phyloP scores from a whole-genome alignment of 2,888 invertebrate genomes.

The Vesta saturnalis region DNA sequence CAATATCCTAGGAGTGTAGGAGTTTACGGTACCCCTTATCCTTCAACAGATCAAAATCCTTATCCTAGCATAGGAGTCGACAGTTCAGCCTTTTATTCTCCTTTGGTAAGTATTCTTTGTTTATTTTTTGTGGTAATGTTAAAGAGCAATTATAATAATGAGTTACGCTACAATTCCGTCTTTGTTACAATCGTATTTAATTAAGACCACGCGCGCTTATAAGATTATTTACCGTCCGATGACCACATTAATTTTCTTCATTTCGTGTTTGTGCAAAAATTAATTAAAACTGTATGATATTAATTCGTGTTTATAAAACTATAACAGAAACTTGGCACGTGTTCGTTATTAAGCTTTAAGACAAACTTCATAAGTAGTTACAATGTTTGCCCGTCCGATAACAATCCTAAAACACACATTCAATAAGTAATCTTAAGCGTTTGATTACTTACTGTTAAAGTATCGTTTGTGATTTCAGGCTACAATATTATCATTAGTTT shows the following conservation, averaged over 20 bases:
- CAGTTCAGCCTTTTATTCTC: conserved; percentile 94
- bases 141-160: neutral
- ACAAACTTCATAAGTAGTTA: conserved; percentile 10
- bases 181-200: conserved; percentile 23
- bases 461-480: neutral
- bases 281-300: conserved; percentile 5
- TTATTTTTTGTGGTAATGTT: too few species aligned
- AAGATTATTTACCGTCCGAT: conserved; percentile 19
- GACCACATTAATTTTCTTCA: conserved; percentile 17
- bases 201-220: conserved; percentile 23
- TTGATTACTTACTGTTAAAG: neutral
- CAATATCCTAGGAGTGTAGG: conserved; percentile 84
- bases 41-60: conserved; percentile 90
- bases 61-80: conserved; percentile 94
- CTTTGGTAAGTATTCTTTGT: conserved; percentile 79
- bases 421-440: neutral
- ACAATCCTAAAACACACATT: conserved; percentile 11
- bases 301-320: conserved; percentile 9
- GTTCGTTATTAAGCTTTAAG: conserved; percentile 8
- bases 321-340: neutral
- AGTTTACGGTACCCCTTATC: conserved; percentile 88
- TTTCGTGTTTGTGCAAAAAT: conserved; percentile 16
- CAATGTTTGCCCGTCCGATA: conserved; percentile 4
- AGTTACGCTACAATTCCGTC: conserved; percentile 16
- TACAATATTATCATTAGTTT: neutral